These are phyloP conservation scores for Atractosteus spatula DNA, from an alignment of 2,113 vertebrate species.

Conservation along the genomic window DNA sequence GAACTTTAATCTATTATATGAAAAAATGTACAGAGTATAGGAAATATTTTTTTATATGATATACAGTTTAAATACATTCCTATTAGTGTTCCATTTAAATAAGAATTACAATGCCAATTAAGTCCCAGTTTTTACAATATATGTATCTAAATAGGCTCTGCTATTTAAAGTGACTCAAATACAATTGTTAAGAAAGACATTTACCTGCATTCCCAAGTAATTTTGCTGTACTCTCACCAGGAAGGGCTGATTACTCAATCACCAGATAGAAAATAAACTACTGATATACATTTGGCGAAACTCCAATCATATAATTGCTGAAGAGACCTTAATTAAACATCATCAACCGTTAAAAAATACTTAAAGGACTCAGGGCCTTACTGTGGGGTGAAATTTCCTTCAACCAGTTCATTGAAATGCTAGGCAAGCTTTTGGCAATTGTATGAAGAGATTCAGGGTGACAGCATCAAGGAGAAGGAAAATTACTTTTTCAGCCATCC, in stretches of 20 bases:
- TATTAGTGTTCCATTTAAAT: too few relatives aligned
- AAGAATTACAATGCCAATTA: too few relatives aligned
- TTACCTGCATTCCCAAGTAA: neutral
- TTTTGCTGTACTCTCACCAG: constrained; percentile 1
- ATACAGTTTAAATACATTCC: too few relatives aligned
- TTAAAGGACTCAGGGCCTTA: constrained; percentile 34
- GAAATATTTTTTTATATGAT: too few relatives aligned
- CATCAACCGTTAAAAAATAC: constrained; percentile 38
- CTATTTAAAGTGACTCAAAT: neutral
- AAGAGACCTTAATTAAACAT: constrained; percentile 53
- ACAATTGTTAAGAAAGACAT: neutral
- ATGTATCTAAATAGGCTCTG: too few relatives aligned
- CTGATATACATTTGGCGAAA: constrained; percentile 39
- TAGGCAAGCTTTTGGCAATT: constrained; percentile 44
- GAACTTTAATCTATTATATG: too few relatives aligned
- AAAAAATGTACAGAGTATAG: too few relatives aligned
- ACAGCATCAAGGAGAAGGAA: constrained; percentile 39
- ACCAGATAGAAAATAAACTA: constrained; percentile 14
- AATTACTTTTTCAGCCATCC: constrained; percentile 22
- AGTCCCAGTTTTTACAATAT: too few relatives aligned
- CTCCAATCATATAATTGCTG: constrained; percentile 40
- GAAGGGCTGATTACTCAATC: constrained; percentile 27
- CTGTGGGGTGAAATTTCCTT: constrained; percentile 40
- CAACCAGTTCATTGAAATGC: constrained; percentile 42
- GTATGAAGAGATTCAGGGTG: constrained; percentile 49